Evolutionary conservation across 2,797 vertebrate species (phyloP).

Genomic region (Gouania willdenowi): DNA sequence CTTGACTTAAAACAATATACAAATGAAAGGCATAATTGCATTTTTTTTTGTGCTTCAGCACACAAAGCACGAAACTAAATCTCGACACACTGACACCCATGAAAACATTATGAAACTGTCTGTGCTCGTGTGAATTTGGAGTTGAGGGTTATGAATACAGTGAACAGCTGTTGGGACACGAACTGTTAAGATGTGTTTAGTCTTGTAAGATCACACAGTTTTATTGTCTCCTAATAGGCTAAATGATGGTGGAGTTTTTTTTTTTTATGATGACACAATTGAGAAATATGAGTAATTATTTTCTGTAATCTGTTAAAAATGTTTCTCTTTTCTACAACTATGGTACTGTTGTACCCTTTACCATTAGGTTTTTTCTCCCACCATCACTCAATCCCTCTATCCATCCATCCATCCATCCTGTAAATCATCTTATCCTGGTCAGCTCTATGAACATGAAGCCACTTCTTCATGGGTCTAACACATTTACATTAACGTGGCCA

Average conservation of each 20-base stretch:
- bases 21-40: conserved; percentile 56
- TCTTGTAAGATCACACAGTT: conserved; percentile 21
- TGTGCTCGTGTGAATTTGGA: conserved; percentile 29
- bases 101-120: conserved; percentile 44
- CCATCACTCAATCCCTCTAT: no score
- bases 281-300: no score
- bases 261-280: no score
- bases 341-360: no score
- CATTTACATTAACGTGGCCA: no score
- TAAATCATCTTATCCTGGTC: no score
- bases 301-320: no score
- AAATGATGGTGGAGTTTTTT: conserved; percentile 39
- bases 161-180: conserved; percentile 45
- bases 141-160: conserved; percentile 21
- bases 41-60: conserved; percentile 40
- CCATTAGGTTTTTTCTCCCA: no score
- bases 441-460: no score
- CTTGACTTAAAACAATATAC: conserved; percentile 70
- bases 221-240: conserved; percentile 38
- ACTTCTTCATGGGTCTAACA: no score
- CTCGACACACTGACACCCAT: conserved; percentile 24
- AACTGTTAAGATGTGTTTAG: conserved; percentile 39
- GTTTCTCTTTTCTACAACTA: no score
- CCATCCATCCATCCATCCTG: no score
- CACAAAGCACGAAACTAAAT: conserved; percentile 46